Conservation (phyloP, 2,797 vertebrate species). For the Mormyrops attenuatus region DNA sequence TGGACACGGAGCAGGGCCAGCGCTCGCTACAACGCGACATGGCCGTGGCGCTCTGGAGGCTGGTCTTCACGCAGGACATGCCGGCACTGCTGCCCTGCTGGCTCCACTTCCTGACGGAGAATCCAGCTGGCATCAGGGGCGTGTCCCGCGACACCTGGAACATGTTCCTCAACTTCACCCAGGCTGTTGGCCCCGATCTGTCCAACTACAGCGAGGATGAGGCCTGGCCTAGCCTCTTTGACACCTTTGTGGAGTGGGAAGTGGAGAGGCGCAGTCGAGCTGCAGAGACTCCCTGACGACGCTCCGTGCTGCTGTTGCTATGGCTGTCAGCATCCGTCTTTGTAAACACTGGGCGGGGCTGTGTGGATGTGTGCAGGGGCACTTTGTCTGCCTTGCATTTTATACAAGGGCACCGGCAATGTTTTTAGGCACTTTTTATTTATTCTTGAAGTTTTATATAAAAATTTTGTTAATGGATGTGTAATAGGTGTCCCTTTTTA, state of each 20-base stretch:
- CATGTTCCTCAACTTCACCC: conserved; percentile 99
- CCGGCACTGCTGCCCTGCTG: conserved; percentile 88
- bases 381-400: conserved; percentile 20
- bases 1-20: conserved; percentile 95
- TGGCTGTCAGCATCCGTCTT: not conserved
- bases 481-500: not conserved
- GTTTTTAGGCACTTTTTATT: conserved; percentile 24
- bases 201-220: conserved; percentile 98
- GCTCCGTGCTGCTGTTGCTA: not conserved
- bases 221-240: conserved; percentile 98
- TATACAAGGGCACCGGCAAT: conserved; percentile 21
- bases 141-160: conserved; percentile 99
- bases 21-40: conserved; percentile 94
- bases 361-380: not conserved
- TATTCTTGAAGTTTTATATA: conserved; percentile 9
- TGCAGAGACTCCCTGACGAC: conserved; percentile 49
- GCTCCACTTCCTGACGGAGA: conserved; percentile 92
- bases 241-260: conserved; percentile 98
- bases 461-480: not conserved
- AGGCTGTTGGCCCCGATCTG: conserved; percentile 94
- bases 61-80: conserved; percentile 93
- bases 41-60: conserved; percentile 93
- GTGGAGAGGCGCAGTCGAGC: conserved; percentile 76
- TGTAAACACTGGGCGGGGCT: not conserved
- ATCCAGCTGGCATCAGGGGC: conserved; percentile 91